Evolutionary conservation across 2,113 vertebrate genomes (phyloP).

Genomic region (Meriones unguiculatus): DNA sequence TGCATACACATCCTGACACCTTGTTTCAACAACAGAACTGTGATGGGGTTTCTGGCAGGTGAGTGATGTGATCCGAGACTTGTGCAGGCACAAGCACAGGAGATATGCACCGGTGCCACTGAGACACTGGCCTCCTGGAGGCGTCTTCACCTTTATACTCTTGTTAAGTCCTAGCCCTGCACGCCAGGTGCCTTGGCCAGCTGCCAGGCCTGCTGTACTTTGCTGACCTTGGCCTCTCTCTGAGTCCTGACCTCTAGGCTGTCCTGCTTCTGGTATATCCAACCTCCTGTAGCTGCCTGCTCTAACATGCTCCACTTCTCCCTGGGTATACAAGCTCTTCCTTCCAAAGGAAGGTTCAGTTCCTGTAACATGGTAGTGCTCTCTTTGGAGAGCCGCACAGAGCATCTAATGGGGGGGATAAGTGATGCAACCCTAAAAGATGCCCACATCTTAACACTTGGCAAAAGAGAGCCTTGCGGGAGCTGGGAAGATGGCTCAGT

Average conservation of each 20-base stretch:
- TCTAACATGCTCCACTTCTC: background rate
- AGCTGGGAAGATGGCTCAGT: background rate
- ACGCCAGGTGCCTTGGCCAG: background rate
- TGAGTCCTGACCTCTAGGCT: background rate
- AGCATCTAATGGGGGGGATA: background rate
- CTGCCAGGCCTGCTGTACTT: background rate
- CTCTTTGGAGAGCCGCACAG: background rate
- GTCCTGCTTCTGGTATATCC: background rate
- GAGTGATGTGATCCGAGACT: background rate
- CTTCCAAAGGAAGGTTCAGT: background rate
- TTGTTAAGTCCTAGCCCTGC: background rate
- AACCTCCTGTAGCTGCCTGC: background rate
- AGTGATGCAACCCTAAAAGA: background rate
- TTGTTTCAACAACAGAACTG: background rate
- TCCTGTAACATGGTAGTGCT: background rate
- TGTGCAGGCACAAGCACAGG: background rate
- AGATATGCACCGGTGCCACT: background rate
- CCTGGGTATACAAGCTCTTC: background rate
- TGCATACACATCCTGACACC: background rate
- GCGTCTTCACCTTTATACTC: background rate
- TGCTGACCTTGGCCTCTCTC: background rate
- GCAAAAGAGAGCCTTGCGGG: background rate
- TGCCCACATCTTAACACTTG: background rate
- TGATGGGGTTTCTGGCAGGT: background rate
- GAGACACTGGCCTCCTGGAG: background rate